Base-by-base conservation (phyloP, 2,113 vertebrate genomes). In the Synodontis membranacea region DNA sequence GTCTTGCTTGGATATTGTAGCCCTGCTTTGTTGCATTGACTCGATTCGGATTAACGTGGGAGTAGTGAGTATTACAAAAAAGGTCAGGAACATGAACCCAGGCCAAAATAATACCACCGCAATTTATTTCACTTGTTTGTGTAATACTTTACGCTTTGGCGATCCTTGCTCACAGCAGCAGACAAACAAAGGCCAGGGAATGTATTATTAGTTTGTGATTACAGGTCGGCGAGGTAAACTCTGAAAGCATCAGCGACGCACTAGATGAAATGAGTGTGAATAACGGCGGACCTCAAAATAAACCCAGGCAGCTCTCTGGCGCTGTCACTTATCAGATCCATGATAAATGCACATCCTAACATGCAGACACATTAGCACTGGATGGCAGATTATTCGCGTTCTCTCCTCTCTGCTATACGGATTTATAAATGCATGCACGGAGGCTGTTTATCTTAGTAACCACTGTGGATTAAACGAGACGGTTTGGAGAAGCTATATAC, bases 351-450 rank as follows among this genome's bases (percentile, higher is more conserved):
- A 28, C n/a, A 64, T 60, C 48, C 44, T 15, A 39, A 17, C 74
- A 37, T 79, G 62, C 48, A 31, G 44, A 31, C 82, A 23, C 37
- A 87, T 84, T 84, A 80, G 58, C 60, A 72, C n/a, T 42, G 60
- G n/a, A 34, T 46, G 60, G 48, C 5, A 64, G 72, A 68, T 80
- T 54, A 84, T 84, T n/a, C 84, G 23, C 42, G 62, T 81, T 52
- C 70, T 66, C 58, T 76, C 28, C 56, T 48, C 42, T 31, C 37
- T 37, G 25, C 7, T 58, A n/a, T n/a, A 64, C 42, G 42, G 76
- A 75, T 46, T 75, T 14, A 12, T 14, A 19, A 78, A 50, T 50
- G 44, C 31, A 78, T 19, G 14, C 46, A 19, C 28, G 9, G 17
- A 74, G 70, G 68, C 42, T 34, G 68, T 72, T 72, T 72, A 39